Base-by-base conservation (phyloP, 2,113 vertebrate species). In the Aleadryas rufinucha region DNA sequence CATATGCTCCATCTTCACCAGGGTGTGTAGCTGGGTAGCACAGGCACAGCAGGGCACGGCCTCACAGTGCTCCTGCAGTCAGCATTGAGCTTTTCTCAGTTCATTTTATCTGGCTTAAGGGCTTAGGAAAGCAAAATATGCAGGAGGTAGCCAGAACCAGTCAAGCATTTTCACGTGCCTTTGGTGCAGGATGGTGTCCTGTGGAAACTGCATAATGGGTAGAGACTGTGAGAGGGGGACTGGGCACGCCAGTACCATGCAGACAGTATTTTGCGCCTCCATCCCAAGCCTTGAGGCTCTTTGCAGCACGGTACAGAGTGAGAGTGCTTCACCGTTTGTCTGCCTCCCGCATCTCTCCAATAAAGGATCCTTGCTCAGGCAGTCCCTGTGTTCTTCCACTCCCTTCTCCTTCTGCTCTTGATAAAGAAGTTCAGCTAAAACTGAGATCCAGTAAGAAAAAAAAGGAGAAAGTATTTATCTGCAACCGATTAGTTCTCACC, bases 11-110 rank as follows among this genome's bases (percentile, higher is more conserved):
- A 2, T 81, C 68, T 87, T 82, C 70, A 18, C 44, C 24, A 4
- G 26, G 24, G 31, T 33, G 60, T 13, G 42, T 76, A 69, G 54
- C 71, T 77, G 83, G 42, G 33, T 88, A 78, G 68, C 86, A 77
- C n/a, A 42, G 76, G 15, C 57, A 72, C 17, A 0, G 49, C 21
- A 42, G 68, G 50, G 42, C 53, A 42, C 0, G 0, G 65, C 61
- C 52, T 85, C 3, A 1, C 24, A 11, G 7, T 11, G 28, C 42
- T 81, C 42, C 35, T 64, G 9, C 8, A 49, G 39, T 63, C 66
- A 18, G 4, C n/a, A 22, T 1, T 66, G 63, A 77, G 64, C 63
- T 90, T 95, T 84, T 83, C 49, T 81, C 47, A 31, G 64, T 44
- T 93, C 27, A 5, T 70, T 96, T 94, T 76, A 7, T 65, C 59